These are phyloP conservation scores for Pangasius macronema DNA, from an alignment of 2,797 vertebrate genomes.

Conservation along the genomic window DNA sequence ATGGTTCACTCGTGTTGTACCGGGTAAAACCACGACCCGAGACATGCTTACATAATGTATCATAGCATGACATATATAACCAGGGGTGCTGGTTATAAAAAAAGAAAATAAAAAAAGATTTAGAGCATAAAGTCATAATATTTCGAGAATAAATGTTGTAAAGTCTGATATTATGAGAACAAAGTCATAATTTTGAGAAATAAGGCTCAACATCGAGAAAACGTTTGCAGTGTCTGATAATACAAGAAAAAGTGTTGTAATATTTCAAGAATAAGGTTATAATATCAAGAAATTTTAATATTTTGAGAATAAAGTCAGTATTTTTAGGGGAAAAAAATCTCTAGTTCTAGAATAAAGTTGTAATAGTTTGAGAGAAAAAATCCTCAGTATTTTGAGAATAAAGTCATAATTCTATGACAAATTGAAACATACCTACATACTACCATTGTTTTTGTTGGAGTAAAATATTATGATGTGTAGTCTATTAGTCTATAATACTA, in stretches of 20 bases:
- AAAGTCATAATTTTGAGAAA: not conserved
- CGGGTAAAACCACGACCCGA: not conserved
- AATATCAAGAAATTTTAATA: not conserved
- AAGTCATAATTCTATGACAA: not conserved
- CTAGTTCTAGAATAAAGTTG: no score
- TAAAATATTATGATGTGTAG: no score
- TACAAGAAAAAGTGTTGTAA: no score
- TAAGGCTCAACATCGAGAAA: not conserved
- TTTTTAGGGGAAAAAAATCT: no score
- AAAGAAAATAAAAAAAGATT: not conserved
- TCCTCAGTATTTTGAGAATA: not conserved
- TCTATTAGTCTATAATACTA: no score
- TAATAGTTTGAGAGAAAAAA: no score
- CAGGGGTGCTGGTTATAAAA: not conserved
- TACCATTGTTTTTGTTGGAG: not conserved
- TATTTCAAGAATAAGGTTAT: not conserved
- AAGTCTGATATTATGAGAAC: not conserved
- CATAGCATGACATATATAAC: not conserved
- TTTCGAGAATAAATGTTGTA: not conserved
- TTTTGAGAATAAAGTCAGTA: no score
- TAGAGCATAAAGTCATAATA: not conserved
- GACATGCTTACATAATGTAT: not conserved
- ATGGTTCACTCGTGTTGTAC: not conserved
- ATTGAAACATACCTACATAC: not conserved
- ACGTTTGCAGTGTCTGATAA: not conserved